Conservation (phyloP, 2,888 invertebrate species). For the Pammene fasciana region DNA sequence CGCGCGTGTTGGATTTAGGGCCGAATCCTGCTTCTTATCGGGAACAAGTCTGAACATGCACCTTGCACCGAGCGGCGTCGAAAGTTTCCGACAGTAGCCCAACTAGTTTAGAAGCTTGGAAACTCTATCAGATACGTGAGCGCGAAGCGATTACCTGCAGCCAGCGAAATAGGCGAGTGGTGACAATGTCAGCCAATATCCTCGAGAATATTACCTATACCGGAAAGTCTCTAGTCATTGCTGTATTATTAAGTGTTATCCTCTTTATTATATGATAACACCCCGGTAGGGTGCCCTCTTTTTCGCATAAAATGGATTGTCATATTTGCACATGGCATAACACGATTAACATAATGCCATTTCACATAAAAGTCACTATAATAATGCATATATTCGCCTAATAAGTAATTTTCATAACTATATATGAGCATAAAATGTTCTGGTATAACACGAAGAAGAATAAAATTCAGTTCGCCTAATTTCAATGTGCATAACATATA, state of each 20-base stretch:
- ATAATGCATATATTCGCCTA: no score
- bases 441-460: no score
- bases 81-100: slow-evolving; percentile 76
- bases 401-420: no score
- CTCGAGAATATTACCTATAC: slow-evolving; percentile 2
- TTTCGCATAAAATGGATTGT: no score
- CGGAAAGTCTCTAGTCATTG: not conserved
- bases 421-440: no score
- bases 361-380: no score
- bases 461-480: no score
- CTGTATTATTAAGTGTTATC: not conserved
- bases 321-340: no score
- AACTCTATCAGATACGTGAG: slow-evolving; percentile 82
- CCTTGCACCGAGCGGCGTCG: slow-evolving; percentile 68
- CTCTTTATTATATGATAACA: not conserved
- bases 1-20: slow-evolving; percentile 71
- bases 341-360: no score
- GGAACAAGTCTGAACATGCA: slow-evolving; percentile 71
- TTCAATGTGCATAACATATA: no score
- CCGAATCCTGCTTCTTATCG: slow-evolving; percentile 73
- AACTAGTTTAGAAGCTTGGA: slow-evolving; percentile 80
- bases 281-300: no score
- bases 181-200: slow-evolving; percentile 48
- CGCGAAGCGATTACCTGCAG: slow-evolving; percentile 70
- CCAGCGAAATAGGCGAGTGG: slow-evolving; percentile 47